phyloP scores from a whole-genome alignment of 2,797 vertebrate species.

The Periophthalmus magnuspinnatus region DNA sequence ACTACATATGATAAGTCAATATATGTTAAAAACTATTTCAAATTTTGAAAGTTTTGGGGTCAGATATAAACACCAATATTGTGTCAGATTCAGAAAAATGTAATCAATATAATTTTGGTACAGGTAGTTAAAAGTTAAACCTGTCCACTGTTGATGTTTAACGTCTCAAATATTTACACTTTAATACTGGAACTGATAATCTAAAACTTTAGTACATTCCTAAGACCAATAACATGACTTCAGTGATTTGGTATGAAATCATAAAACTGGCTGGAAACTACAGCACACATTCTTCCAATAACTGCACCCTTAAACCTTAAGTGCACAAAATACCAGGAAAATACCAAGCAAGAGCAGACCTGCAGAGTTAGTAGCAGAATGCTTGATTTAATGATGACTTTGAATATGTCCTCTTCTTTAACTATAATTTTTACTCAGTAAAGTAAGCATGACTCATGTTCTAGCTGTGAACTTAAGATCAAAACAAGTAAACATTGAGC shows the following conservation, averaged over 20 bases:
- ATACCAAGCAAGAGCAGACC: constrained; percentile 57
- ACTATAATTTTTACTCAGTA: background rate
- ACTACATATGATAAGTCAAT: too few species aligned
- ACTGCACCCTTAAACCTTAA: constrained; percentile 19
- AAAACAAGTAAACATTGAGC: background rate
- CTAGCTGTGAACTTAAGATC: background rate
- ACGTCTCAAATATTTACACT: too few species aligned
- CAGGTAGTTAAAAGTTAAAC: too few species aligned
- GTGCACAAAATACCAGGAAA: constrained; percentile 44
- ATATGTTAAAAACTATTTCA: too few species aligned
- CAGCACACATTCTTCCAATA: constrained; percentile 29
- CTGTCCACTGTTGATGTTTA: too few species aligned
- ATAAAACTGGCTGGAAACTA: background rate
- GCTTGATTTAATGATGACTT: constrained; percentile 6
- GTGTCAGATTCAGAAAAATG: too few species aligned
- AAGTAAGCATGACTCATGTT: background rate
- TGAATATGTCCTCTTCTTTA: background rate
- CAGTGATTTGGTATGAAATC: background rate
- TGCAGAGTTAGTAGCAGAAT: constrained; percentile 10
- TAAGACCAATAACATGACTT: background rate
- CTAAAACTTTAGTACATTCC: too few species aligned
- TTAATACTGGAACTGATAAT: too few species aligned
- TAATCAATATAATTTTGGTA: too few species aligned
- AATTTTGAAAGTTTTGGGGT: too few species aligned
- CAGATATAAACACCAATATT: too few species aligned